Base-by-base conservation (phyloP, 92 coral and sea anemone species). In the Porites evermanni region DNA sequence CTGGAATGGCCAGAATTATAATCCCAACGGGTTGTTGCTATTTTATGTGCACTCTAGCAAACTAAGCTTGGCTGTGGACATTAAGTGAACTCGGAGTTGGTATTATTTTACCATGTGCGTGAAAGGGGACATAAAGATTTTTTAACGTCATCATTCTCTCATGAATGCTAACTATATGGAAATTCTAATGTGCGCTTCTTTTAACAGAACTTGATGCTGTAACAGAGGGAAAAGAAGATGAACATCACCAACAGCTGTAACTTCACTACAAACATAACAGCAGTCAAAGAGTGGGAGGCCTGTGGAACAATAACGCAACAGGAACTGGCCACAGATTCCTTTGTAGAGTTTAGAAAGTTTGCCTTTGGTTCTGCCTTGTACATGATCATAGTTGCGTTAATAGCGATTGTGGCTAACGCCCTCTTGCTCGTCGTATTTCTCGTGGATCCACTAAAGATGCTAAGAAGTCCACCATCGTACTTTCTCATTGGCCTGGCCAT, bases 401-500 rank as follows among this genome's bases (percentile, higher is more conserved):
- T 76, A 51, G 75, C 83, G 7, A 8, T 76, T 50, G 64, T 67
- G 20, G 88, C 75, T 8, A 84, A 84, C 56, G 75, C 51, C 21
- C 21, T 66, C 16, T 82, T 84, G 10, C 64, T 84, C 9, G 10
- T 50, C 18, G 88, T 84, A 29, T 50, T 84, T 8, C 13, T 63
- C 11, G 18, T 38, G 17, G 83, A 76, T 20, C 88, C 83, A 8
- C 20, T 84, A 44, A 84, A 84, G 83, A 76, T 56, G 6, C 77
- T 85, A 18, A 82, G 82, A 38, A 54, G 64, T 18, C 75, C 83
- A 12, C 65, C 88, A 8, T 21, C 83, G 12, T 76, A 64, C 65
- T 85, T 85, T 26, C 88, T 85, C 47, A 77, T 77, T 32, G 80
- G 88, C 1, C 13, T 85, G 67, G 77, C 88, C 17, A 66, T 77